Evolutionary conservation across 1,140 invertebrate genomes (phyloP), one percentile per base, ranked within the genome.

Genomic region (Pseudobourletiella spinata): DNA sequence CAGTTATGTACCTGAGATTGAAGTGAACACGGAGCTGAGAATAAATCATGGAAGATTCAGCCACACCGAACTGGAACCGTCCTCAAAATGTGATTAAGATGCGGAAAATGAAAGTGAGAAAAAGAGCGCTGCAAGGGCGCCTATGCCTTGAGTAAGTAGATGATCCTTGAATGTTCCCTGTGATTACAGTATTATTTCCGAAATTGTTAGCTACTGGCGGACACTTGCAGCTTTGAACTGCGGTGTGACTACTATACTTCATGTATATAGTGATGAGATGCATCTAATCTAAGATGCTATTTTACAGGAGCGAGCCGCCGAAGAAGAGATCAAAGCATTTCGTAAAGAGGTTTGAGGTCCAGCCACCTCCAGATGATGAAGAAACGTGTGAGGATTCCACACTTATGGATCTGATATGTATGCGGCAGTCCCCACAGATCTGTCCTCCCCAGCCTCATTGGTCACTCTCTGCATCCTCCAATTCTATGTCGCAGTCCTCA

Each of bases 81-180:
- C 56, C 56, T 16, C 20, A 44, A 26, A 39, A 57, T 20, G 18
- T 57, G 18, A 83, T 86, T 82, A 80, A 80, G 71, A 68, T 86
- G 20, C 81, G 84, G 72, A 80, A 81, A 59, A 68, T 86, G 50
- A 86, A 85, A 72, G 75, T 79, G 65, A 82, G 81, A 71, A 86
- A 87, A 74, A 79, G 80, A 73, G 83, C 84, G 16, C 76, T 88
- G 46, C 82, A 86, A 75, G 82, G 82, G 64, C 75, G 81, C 57
- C 79, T 86, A 22, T 66, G 26, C 30, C 46, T 66, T 59, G 65
- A 66, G 65, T 66, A 60, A 59, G 65, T 55, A 24, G 6, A 20
- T 30, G 32, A 39, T 56, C 4, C 18, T 29, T 16, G n/a, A 14
- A n/a, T 20, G 29, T 60, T 18, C 11, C 16, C 15, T 52, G n/a